A percentile compares a stretch with the other conserved stretches of the same genome.
Conservation (phyloP, 2,888 invertebrate species). For the Eupithecia vulgata region DNA sequence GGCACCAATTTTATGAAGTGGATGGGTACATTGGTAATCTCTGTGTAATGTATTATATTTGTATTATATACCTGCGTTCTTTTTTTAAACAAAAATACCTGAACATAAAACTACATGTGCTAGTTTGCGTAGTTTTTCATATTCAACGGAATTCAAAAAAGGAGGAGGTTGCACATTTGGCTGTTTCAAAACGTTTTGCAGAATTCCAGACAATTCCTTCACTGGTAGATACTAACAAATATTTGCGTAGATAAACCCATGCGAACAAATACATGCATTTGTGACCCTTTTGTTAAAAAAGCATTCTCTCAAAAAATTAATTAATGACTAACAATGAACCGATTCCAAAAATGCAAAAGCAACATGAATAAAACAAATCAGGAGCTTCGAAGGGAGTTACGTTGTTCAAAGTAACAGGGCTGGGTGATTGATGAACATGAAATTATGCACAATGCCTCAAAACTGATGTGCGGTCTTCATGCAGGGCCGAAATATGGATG, state of each 20-base stretch:
- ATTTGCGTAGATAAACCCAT: not conserved
- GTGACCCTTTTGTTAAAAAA: not conserved
- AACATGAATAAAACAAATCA: conserved; percentile 62
- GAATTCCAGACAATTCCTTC: not conserved
- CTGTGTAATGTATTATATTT: not conserved
- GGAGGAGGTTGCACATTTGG: not conserved
- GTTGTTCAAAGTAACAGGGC: conserved; percentile 73
- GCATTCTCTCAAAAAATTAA: not conserved
- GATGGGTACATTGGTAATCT: not conserved
- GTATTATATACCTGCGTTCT: not conserved
- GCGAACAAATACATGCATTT: not conserved
- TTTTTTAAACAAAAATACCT: not conserved
- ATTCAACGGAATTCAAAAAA: not conserved
- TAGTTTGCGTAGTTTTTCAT: not conserved
- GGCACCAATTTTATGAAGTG: not conserved
- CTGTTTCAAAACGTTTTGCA: not conserved
- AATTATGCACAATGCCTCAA: conserved; percentile 67
- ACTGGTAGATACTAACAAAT: not conserved
- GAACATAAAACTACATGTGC: not conserved
- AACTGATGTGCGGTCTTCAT: conserved; percentile 61
- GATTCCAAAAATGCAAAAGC: conserved; percentile 50
- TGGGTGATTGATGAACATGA: conserved; percentile 77
- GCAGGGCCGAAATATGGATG: conserved; percentile 46
- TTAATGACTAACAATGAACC: conserved; percentile 40
- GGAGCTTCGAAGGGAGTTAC: conserved; percentile 63